These are phyloP conservation scores for Entelurus aequoreus DNA, from an alignment of 2,113 vertebrate species.

Conservation along the genomic window DNA sequence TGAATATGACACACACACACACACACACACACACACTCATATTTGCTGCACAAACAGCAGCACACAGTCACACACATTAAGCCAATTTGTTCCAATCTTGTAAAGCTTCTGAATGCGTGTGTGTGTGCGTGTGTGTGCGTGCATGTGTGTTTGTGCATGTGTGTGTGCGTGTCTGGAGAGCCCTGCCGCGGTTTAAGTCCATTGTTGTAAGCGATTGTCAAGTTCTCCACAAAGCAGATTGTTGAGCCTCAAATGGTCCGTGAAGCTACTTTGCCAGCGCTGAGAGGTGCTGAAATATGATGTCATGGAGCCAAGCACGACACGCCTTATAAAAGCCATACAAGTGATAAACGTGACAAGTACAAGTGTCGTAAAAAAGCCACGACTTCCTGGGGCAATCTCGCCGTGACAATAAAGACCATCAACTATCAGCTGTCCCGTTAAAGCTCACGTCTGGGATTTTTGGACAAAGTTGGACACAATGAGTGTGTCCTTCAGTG, in stretches of 20 bases:
- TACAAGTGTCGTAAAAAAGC: conserved; percentile 19
- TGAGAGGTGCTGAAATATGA: conserved; percentile 44
- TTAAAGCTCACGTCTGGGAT: not conserved
- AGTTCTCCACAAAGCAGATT: conserved; percentile 34
- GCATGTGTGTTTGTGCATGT: not conserved
- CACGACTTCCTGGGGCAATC: not conserved
- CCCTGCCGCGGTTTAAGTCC: conserved; percentile 39
- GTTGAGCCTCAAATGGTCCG: conserved; percentile 18
- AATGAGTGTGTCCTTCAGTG: too few relatives aligned
- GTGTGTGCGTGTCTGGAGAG: conserved; percentile 17
- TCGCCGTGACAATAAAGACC: not conserved
- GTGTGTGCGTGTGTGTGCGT: conserved; percentile 7
- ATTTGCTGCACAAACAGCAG: not conserved
- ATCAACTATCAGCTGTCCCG: not conserved
- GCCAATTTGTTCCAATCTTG: conserved; percentile 65
- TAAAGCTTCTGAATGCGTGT: conserved; percentile 28
- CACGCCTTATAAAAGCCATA: too few relatives aligned
- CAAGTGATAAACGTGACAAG: not conserved
- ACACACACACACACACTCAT: conserved; percentile 15
- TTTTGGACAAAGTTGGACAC: not conserved
- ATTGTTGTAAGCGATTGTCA: conserved; percentile 24
- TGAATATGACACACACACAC: conserved; percentile 21
- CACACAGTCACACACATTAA: conserved; percentile 24
- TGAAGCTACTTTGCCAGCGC: conserved; percentile 22
- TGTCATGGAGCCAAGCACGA: not conserved